Percentiles rank a stretch among this genome's conserved stretches.
phyloP scores from a whole-genome alignment of 2,888 invertebrate genomes.

The Phrixothrix hirtus region DNA sequence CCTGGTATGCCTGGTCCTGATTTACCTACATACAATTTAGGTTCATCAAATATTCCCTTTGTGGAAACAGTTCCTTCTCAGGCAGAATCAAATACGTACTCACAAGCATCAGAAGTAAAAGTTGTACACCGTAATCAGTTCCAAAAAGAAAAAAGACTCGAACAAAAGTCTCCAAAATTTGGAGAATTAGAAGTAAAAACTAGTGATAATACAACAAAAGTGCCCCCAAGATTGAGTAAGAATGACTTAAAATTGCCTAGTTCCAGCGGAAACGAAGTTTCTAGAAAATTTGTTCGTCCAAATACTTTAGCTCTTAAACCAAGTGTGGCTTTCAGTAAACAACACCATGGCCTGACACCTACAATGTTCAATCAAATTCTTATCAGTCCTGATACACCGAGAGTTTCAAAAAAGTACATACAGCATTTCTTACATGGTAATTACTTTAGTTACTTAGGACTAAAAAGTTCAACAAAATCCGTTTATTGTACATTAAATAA shows the following conservation, averaged over 20 bases:
- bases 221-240: constrained; percentile 21
- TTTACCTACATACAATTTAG: constrained; percentile 35
- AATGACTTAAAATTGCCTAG: constrained; percentile 34
- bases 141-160: constrained; percentile 6
- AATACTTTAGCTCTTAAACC: constrained; percentile 83
- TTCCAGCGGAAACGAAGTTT: constrained; percentile 53
- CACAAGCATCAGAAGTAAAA: neutral
- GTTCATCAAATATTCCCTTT: constrained; percentile 8
- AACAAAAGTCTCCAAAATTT: constrained; percentile 32
- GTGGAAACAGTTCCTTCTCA: neutral
- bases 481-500: constrained; percentile 93
- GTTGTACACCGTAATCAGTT: neutral
- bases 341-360: constrained; percentile 80
- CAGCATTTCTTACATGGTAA: constrained; percentile 89
- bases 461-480: constrained; percentile 87
- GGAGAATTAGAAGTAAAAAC: constrained; percentile 36
- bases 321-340: constrained; percentile 79
- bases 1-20: constrained; percentile 85
- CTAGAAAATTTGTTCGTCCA: constrained; percentile 76
- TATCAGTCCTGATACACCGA: constrained; percentile 88
- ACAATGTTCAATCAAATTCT: constrained; percentile 81
- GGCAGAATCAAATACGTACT: neutral
- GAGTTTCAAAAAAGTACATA: constrained; percentile 86
- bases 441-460: constrained; percentile 87
- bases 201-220: constrained; percentile 18